A percentile compares a stretch with the other conserved stretches of the same genome.
Conservation (phyloP, 2,888 invertebrate genomes). For the Cyclophora albipunctata region DNA sequence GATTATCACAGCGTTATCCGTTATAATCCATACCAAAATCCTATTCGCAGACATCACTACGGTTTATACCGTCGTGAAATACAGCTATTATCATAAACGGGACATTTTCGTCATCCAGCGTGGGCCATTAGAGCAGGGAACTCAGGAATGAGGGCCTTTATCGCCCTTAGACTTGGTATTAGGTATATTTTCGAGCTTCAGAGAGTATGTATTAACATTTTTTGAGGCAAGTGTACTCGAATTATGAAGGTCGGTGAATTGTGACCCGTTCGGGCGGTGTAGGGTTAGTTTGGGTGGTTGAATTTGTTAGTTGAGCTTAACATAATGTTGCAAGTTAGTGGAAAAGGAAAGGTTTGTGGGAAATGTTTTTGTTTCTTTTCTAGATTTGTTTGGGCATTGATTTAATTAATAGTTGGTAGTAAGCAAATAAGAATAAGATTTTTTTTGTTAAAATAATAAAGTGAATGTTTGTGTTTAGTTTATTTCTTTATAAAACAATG, state of each 20-base stretch:
- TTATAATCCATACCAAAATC: conserved; percentile 37
- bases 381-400: too few relatives aligned
- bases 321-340: too few relatives aligned
- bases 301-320: too few relatives aligned
- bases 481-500: too few relatives aligned
- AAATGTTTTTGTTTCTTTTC: too few relatives aligned
- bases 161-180: conserved; percentile 19
- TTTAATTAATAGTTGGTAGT: too few relatives aligned
- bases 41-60: conserved; percentile 33
- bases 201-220: conserved; percentile 21
- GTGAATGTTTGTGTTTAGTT: too few relatives aligned
- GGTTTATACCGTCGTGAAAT: conserved; percentile 56
- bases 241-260: conserved; percentile 1
- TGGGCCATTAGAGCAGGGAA: conserved; percentile 37
- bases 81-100: conserved; percentile 63
- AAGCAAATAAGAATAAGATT: too few relatives aligned
- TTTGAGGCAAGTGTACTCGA: conserved; percentile 11
- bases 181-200: conserved; percentile 18
- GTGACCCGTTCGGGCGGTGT: neutral
- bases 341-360: too few relatives aligned
- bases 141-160: conserved; percentile 25
- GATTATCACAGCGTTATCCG: conserved; percentile 22
- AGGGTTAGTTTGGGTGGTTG: too few relatives aligned
- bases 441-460: too few relatives aligned
- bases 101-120: conserved; percentile 55